Conservation (phyloP, 2,888 invertebrate genomes). For the Synergus laeviventris region DNA sequence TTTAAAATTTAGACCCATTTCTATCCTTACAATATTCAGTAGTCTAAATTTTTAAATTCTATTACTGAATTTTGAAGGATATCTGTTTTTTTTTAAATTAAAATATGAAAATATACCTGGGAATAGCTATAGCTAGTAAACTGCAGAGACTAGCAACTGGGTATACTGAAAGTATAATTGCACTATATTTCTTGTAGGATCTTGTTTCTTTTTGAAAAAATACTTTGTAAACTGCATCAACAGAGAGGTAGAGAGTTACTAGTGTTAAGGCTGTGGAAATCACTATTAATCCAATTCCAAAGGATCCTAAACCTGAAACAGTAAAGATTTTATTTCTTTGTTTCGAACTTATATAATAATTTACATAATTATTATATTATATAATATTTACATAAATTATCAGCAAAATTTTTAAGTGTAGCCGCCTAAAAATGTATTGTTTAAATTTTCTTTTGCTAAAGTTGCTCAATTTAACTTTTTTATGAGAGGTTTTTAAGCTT, state of each 20-base stretch:
- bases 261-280: conserved; percentile 64
- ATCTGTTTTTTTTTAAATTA: neutral
- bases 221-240: conserved; percentile 66
- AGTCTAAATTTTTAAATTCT: neutral
- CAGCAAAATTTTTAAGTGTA: too few relatives aligned
- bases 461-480: too few relatives aligned
- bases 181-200: conserved; percentile 65
- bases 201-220: conserved; percentile 65
- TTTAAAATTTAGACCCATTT: neutral
- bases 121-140: conserved; percentile 67
- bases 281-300: conserved; percentile 65
- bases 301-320: conserved; percentile 68
- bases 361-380: too few relatives aligned
- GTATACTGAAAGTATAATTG: conserved; percentile 67
- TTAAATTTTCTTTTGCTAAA: too few relatives aligned
- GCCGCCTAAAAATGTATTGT: too few relatives aligned
- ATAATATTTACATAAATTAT: too few relatives aligned
- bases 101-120: conserved; percentile 63
- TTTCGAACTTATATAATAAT: too few relatives aligned
- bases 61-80: neutral
- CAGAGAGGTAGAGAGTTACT: conserved; percentile 65
- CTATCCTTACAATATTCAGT: neutral
- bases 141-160: conserved; percentile 70
- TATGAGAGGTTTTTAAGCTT: too few relatives aligned
- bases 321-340: neutral